Evolutionary conservation across 2,888 invertebrate species (phyloP), one percentile per base, ranked within the genome.

Genomic region (Acleris holmiana): DNA sequence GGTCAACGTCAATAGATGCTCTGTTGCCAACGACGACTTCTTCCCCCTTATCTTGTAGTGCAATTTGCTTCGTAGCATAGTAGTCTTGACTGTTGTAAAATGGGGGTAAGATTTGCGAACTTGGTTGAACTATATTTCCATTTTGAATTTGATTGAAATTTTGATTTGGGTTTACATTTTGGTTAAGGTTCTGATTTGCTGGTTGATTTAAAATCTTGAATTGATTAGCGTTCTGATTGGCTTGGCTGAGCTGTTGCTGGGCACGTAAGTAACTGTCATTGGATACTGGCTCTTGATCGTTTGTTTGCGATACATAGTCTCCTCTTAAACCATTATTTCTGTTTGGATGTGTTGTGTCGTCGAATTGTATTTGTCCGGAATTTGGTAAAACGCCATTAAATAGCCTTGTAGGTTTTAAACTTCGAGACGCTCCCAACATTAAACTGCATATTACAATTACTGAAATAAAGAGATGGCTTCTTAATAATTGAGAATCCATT

Each of bases 361-460:
- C 49, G 41, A 50, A 65, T 35, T 13, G 55, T 46, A 65, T 2
- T 35, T 49, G 49, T 8, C 29, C 65, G 1, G 65, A 23, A 44
- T 54, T 29, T 8, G 47, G 19, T 40, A 48, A 17, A 41, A 58
- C 48, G 41, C 29, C 29, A 54, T 59, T 59, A 13, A 53, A 54
- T 17, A 17, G 54, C 13, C 48, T 18, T 25, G 58, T 64, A n/a
- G 53, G 58, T 19, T 64, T 64, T 29, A 59, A 53, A 5, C 53
- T 54, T 29, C 60, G 60, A 8, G 48, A 44, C 18, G 49, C 46
- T 35, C 35, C 46, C 21, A 61, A 19, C 10, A 50, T 51, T 23
- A 64, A 44, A 19, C 50, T 47, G 50, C 59, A 59, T 64, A 67
- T 13, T 56, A 64, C 23, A 18, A 60, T 47, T 35, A 64, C 64